Conservation (phyloP, 2,113 vertebrate genomes). For the Athene cunicularia region DNA sequence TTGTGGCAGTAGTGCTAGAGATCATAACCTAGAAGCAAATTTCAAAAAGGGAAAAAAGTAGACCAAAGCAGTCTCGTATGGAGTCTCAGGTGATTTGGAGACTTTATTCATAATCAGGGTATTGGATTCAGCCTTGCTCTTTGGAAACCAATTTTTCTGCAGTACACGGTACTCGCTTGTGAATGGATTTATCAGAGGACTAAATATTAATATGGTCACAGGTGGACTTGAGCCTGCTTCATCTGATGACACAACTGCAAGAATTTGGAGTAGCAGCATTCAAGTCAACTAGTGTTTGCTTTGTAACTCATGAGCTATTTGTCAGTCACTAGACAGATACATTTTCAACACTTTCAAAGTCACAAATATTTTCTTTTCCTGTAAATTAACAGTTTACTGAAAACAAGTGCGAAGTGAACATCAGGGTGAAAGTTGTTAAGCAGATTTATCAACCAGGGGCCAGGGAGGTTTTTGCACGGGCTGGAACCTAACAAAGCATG, state of each 20-base stretch:
- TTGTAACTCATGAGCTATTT: neutral
- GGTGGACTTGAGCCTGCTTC: neutral
- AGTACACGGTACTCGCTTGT: rapidly evolving
- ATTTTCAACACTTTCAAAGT: neutral
- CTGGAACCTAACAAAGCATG: neutral
- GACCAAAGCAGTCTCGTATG: neutral
- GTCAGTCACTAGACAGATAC: neutral
- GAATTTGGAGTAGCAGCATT: neutral
- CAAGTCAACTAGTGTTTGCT: neutral
- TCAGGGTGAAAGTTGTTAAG: neutral
- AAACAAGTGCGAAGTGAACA: neutral
- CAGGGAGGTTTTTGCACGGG: neutral
- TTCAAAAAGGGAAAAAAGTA: neutral
- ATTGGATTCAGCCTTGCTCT: neutral
- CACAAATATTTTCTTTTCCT: neutral
- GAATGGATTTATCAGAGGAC: neutral
- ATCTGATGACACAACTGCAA: neutral
- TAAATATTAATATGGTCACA: neutral
- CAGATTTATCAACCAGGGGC: neutral
- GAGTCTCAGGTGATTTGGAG: neutral
- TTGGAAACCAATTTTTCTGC: neutral
- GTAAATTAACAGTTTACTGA: neutral
- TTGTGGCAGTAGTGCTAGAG: neutral
- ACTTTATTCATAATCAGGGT: neutral
- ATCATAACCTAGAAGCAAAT: neutral